Percentiles rank a stretch among this genome's conserved stretches.
Evolutionary conservation across 2,113 vertebrate genomes (phyloP).

Genomic region (Mionectes macconnelli): DNA sequence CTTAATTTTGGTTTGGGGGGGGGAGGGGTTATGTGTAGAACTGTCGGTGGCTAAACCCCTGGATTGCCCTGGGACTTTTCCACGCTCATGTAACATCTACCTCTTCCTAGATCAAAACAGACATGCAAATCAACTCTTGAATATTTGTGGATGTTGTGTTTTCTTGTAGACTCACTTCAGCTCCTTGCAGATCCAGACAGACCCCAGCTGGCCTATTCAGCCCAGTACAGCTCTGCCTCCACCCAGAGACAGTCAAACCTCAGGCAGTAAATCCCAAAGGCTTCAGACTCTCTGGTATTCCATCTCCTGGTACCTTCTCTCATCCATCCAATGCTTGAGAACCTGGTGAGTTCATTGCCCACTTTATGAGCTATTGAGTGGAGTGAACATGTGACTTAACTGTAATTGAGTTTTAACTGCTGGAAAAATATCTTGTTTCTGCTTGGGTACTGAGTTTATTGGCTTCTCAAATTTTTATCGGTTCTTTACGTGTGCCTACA

Average conservation of each 20-base stretch:
- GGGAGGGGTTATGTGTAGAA: background rate
- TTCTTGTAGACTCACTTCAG: background rate
- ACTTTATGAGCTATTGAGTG: background rate
- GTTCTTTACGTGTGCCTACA: background rate
- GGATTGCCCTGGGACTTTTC: background rate
- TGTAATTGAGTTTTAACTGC: background rate
- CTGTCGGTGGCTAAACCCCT: background rate
- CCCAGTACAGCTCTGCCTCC: background rate
- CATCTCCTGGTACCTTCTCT: background rate
- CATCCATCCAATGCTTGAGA: background rate
- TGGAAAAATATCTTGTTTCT: background rate
- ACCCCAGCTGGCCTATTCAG: background rate
- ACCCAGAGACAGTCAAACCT: background rate
- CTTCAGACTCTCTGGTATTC: background rate
- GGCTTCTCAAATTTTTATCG: slow-evolving; percentile 8
- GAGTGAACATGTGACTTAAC: background rate
- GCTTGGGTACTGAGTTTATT: background rate
- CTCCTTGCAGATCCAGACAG: background rate
- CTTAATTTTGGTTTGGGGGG: background rate
- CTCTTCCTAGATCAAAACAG: background rate
- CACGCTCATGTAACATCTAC: background rate
- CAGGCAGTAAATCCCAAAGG: background rate
- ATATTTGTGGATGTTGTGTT: background rate
- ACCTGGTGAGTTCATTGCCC: background rate
- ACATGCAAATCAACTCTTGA: background rate